Percentiles rank a stretch among this genome's conserved stretches.
phyloP scores from a whole-genome alignment of 2,888 invertebrate species.

The Heliconius charithonia region DNA sequence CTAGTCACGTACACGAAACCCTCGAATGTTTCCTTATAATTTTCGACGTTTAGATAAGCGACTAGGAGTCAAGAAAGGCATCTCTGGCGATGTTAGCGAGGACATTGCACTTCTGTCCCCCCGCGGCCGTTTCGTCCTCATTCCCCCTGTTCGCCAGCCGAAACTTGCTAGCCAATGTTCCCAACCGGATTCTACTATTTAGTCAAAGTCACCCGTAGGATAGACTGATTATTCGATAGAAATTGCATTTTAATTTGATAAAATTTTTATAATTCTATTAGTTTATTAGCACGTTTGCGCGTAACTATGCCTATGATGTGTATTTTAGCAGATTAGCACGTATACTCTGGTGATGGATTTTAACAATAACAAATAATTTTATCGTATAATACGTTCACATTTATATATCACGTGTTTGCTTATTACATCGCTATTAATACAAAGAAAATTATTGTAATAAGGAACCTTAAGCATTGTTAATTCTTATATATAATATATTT shows the following conservation, averaged over 20 bases:
- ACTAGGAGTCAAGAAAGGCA: conserved; percentile 67
- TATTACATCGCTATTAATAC: background rate
- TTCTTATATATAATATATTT: too few species aligned
- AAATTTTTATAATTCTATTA: background rate
- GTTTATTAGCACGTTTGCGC: conserved; percentile 38
- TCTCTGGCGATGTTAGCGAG: conserved; percentile 78
- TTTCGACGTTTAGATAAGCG: conserved; percentile 64
- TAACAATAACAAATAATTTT: conserved; percentile 29
- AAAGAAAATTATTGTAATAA: background rate
- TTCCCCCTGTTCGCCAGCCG: conserved; percentile 70
- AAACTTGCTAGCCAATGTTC: conserved; percentile 76
- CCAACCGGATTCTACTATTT: conserved; percentile 79
- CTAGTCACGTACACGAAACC: conserved; percentile 49
- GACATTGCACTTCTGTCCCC: conserved; percentile 80
- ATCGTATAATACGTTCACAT: conserved; percentile 7
- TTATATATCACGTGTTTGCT: background rate
- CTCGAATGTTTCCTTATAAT: conserved; percentile 61
- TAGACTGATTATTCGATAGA: conserved; percentile 49
- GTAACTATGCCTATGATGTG: conserved; percentile 36
- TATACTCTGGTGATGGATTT: conserved; percentile 16
- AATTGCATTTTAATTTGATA: conserved; percentile 34
- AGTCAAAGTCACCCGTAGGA: conserved; percentile 55
- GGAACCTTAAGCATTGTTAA: too few species aligned
- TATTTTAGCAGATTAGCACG: conserved; percentile 41
- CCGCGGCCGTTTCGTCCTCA: conserved; percentile 67